Conservation (phyloP, 2,797 vertebrate genomes). For the Saguinus oedipus region DNA sequence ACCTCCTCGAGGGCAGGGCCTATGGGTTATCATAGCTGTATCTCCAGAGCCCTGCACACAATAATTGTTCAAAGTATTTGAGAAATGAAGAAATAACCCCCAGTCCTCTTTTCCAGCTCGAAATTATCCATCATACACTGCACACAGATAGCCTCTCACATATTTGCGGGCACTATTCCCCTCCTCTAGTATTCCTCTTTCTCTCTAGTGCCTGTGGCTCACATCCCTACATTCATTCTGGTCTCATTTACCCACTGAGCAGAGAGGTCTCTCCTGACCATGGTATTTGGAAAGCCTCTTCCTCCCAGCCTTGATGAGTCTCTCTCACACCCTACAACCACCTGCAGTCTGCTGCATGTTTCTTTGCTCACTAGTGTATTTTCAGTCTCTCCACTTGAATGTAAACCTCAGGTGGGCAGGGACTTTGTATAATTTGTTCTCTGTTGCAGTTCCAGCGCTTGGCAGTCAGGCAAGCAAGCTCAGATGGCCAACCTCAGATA, state of each 20-base stretch:
- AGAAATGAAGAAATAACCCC: not conserved
- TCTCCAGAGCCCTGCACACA: not conserved
- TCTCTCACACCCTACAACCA: not conserved
- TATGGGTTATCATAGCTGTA: not conserved
- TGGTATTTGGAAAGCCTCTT: fast-evolving
- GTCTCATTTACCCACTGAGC: not conserved
- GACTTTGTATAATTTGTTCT: not conserved
- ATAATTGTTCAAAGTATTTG: not conserved
- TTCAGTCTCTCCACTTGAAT: not conserved
- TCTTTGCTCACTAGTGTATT: not conserved
- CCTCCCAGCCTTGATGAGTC: not conserved
- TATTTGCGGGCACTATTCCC: too few species aligned
- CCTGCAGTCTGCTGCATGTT: not conserved
- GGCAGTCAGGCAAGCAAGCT: not conserved
- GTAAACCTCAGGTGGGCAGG: not conserved
- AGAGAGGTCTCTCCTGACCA: not conserved
- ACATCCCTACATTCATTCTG: not conserved
- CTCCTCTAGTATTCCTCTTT: not conserved
- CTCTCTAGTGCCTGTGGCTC: not conserved
- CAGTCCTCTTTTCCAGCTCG: not conserved
- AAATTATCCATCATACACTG: not conserved
- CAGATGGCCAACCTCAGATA: not conserved
- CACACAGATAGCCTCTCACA: not conserved
- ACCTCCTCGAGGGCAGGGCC: not conserved
- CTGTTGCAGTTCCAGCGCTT: not conserved